Evolutionary conservation across 2,888 invertebrate species (phyloP).

Genomic region (Scrobipalpa atriplicella): DNA sequence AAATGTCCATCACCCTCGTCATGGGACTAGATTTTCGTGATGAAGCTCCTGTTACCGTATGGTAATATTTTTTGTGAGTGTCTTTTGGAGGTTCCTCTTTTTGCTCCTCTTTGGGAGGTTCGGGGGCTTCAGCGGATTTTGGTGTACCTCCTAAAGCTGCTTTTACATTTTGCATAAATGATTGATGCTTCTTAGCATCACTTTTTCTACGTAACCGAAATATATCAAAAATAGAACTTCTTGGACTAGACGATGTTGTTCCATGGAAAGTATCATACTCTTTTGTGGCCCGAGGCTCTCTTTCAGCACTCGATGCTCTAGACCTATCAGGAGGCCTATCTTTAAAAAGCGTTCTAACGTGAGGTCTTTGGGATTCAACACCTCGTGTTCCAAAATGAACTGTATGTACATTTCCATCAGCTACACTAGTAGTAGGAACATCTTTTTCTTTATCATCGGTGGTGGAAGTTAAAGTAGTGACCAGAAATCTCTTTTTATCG

Average conservation of each 20-base stretch:
- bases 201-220: constrained; percentile 77
- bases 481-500: constrained; percentile 71
- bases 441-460: constrained; percentile 65
- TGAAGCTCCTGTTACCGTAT: constrained; percentile 78
- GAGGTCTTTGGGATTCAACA: constrained; percentile 74
- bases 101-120: constrained; percentile 60
- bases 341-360: constrained; percentile 74
- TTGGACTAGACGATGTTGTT: constrained; percentile 76
- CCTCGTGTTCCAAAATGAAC: constrained; percentile 78
- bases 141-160: constrained; percentile 48
- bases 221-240: constrained; percentile 79
- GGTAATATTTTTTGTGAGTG: constrained; percentile 77
- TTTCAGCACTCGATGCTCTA: constrained; percentile 70
- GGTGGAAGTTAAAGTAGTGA: constrained; percentile 67
- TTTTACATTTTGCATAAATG: constrained; percentile 59
- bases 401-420: constrained; percentile 73
- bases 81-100: constrained; percentile 62
- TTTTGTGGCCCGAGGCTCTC: constrained; percentile 62
- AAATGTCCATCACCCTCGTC: constrained; percentile 78
- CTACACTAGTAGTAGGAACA: constrained; percentile 58
- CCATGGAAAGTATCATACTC: constrained; percentile 80
- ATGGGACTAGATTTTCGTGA: constrained; percentile 77
- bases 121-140: constrained; percentile 66
- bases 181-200: constrained; percentile 71
- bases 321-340: constrained; percentile 64